Percentiles rank a stretch among this genome's conserved stretches.
Conservation (phyloP, 1,140 invertebrate species). For the Rhynchophorus ferrugineus region DNA sequence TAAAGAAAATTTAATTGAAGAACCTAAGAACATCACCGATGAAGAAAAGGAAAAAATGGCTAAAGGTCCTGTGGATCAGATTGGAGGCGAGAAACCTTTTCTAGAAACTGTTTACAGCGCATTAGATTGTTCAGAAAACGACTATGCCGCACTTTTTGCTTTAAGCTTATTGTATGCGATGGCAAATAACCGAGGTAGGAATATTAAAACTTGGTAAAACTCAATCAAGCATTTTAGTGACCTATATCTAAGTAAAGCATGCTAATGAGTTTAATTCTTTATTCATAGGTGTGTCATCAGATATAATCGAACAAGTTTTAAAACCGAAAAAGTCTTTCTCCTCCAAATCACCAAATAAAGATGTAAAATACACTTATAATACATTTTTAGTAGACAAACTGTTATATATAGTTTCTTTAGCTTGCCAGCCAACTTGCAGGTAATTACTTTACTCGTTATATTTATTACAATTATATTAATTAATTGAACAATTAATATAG, state of each 20-base stretch:
- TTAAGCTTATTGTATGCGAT: slow-evolving; percentile 90
- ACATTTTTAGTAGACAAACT: slow-evolving; percentile 69
- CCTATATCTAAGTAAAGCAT: no score
- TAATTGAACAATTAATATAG: no score
- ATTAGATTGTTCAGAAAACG: slow-evolving; percentile 81
- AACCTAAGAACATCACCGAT: slow-evolving; percentile 72
- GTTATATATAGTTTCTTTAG: slow-evolving; percentile 68
- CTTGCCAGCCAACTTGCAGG: slow-evolving; percentile 71
- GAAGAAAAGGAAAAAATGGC: slow-evolving; percentile 79
- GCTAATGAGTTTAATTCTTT: no score
- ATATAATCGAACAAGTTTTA: slow-evolving; percentile 63
- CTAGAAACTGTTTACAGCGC: slow-evolving; percentile 81
- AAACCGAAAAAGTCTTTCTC: slow-evolving; percentile 36
- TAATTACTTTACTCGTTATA: slow-evolving; percentile 1
- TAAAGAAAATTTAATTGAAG: slow-evolving; percentile 32
- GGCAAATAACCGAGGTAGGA: slow-evolving; percentile 83
- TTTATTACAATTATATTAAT: no score
- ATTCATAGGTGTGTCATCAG: slow-evolving; percentile 65
- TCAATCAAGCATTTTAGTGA: slow-evolving; percentile 4
- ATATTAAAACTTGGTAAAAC: slow-evolving; percentile 6
- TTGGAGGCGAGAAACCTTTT: slow-evolving; percentile 66
- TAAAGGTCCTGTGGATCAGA: slow-evolving; percentile 42
- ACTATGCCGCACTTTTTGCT: slow-evolving; percentile 88
- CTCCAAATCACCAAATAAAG: slow-evolving; percentile 30
- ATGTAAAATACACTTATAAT: slow-evolving; percentile 57